Conservation (phyloP, 2,888 invertebrate species). For the Petrolisthes cinctipes region DNA sequence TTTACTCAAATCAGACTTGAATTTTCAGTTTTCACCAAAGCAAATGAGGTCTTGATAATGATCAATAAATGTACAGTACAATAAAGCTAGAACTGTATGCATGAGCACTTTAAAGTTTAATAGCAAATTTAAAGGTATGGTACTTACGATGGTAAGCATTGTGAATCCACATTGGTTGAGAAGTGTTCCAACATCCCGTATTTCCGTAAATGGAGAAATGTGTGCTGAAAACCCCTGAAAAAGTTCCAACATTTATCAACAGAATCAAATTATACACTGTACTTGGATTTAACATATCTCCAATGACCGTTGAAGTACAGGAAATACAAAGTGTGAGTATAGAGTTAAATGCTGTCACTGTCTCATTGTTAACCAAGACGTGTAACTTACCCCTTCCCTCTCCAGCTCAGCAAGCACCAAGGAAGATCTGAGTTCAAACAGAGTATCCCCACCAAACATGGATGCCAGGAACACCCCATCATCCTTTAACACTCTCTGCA, state of each 20-base stretch:
- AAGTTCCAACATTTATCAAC: background rate
- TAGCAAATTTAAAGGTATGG: background rate
- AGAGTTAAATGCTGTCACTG: background rate
- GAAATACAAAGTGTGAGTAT: background rate
- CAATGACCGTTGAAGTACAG: no score
- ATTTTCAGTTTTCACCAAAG: background rate
- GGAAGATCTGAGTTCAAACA: slow-evolving; percentile 89
- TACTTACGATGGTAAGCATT: slow-evolving; percentile 84
- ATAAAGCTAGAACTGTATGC: background rate
- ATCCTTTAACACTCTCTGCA: slow-evolving; percentile 78
- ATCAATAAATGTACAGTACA: background rate
- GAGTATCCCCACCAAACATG: slow-evolving; percentile 94
- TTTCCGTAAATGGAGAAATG: slow-evolving; percentile 90
- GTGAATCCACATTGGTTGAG: slow-evolving; percentile 88
- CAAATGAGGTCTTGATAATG: background rate
- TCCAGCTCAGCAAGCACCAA: slow-evolving; percentile 95
- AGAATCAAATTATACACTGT: no score
- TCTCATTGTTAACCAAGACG: background rate
- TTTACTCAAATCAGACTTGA: no score
- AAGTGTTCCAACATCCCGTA: slow-evolving; percentile 88
- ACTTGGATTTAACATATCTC: no score
- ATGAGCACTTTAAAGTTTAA: background rate
- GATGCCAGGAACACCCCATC: slow-evolving; percentile 95
- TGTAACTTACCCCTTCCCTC: slow-evolving; percentile 76
- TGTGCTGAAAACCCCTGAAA: slow-evolving; percentile 84